Percentiles rank a stretch among this genome's conserved stretches.
Evolutionary conservation across 2,797 vertebrate species (phyloP).

Genomic region (Vultur gryphus): DNA sequence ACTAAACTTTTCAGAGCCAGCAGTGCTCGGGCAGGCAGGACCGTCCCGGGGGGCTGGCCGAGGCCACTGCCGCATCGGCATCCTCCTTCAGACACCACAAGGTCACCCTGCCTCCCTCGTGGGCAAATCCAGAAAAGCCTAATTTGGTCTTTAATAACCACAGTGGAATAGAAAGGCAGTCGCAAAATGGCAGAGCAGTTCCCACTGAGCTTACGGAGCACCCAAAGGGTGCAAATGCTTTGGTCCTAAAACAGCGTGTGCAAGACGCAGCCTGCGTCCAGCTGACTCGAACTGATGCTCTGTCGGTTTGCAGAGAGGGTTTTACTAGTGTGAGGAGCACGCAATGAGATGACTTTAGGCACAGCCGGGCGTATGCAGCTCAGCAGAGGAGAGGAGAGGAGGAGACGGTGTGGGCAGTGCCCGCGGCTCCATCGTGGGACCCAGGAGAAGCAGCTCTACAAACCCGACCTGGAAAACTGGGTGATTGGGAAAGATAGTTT

Average conservation of each 20-base stretch:
- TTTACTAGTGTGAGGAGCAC: background rate
- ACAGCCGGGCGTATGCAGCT: background rate
- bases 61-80: background rate
- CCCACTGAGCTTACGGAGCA: fast-evolving
- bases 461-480: background rate
- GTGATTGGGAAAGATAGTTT: fast-evolving
- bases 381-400: background rate
- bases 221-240: background rate
- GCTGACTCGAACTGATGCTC: background rate
- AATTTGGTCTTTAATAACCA: too few relatives aligned
- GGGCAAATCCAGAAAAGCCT: background rate
- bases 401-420: background rate
- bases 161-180: fast-evolving
- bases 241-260: fast-evolving
- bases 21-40: background rate
- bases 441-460: background rate
- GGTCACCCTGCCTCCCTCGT: background rate
- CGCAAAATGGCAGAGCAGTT: fast-evolving
- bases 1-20: background rate
- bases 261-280: background rate
- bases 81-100: background rate
- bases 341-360: background rate
- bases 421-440: background rate
- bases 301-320: background rate
- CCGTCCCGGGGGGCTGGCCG: background rate